phyloP scores from a whole-genome alignment of 2,797 vertebrate genomes.

The Trachurus trachurus region DNA sequence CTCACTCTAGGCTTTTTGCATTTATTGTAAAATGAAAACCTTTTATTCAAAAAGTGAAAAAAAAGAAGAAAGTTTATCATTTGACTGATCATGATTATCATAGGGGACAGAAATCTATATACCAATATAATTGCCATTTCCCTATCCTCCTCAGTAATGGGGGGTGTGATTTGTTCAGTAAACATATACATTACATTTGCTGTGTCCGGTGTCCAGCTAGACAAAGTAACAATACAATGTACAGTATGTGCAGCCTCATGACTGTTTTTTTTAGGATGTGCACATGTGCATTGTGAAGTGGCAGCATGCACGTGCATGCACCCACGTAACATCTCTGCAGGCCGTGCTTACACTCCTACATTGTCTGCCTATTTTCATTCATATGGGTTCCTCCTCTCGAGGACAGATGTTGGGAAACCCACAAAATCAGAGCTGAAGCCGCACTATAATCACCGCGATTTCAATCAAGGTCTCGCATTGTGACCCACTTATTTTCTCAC shows the following conservation, averaged over 20 bases:
- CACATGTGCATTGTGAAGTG: slow-evolving; percentile 39
- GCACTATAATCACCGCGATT: slow-evolving; percentile 85
- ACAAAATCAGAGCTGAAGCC: slow-evolving; percentile 82
- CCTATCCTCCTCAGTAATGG: slow-evolving; percentile 14
- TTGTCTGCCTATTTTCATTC: slow-evolving; percentile 66
- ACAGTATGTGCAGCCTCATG: slow-evolving; percentile 4
- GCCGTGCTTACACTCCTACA: slow-evolving; percentile 47
- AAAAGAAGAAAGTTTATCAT: background rate
- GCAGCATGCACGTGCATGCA: slow-evolving; percentile 45
- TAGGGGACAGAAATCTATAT: background rate
- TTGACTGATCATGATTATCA: slow-evolving; percentile 15
- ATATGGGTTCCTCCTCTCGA: slow-evolving; percentile 59
- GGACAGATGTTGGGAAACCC: slow-evolving; percentile 86
- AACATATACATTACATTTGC: slow-evolving; percentile 9
- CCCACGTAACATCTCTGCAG: slow-evolving; percentile 41
- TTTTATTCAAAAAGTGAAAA: slow-evolving; percentile 3
- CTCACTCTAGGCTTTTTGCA: background rate
- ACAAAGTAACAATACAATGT: slow-evolving; percentile 22
- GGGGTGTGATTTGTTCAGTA: slow-evolving; percentile 24
- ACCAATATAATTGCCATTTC: slow-evolving; percentile 18
- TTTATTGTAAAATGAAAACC: background rate
- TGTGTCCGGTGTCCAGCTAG: slow-evolving; percentile 18
- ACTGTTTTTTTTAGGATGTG: slow-evolving; percentile 34
- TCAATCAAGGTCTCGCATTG: slow-evolving; percentile 84
- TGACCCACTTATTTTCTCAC: slow-evolving; percentile 86